Evolutionary conservation across 2,888 invertebrate species (phyloP).

Genomic region (Microplitis deprimator): DNA sequence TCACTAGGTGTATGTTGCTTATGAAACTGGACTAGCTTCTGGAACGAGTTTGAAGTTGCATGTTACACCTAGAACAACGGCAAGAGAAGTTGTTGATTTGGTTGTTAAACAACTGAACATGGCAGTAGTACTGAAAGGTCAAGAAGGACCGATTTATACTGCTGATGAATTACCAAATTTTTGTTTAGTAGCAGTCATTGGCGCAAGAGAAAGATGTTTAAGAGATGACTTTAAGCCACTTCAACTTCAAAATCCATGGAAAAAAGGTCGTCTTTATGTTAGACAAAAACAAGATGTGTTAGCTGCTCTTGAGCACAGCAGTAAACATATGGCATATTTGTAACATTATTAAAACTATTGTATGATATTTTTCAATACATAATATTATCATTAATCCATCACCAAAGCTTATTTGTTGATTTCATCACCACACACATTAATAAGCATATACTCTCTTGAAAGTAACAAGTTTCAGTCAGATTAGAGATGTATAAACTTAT

Average conservation of each 20-base stretch:
- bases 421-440: not conserved
- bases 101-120: conserved; percentile 96
- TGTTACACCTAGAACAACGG: conserved; percentile 93
- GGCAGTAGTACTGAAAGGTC: conserved; percentile 89
- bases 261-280: conserved; percentile 93
- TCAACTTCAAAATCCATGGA: conserved; percentile 96
- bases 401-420: not conserved
- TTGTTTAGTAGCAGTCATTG: conserved; percentile 95
- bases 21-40: conserved; percentile 93
- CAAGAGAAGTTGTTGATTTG: conserved; percentile 94
- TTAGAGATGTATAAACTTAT: too few relatives aligned
- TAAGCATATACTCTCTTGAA: too few relatives aligned
- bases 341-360: conserved; percentile 51
- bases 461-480: too few relatives aligned
- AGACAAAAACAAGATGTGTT: conserved; percentile 91
- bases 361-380: not conserved
- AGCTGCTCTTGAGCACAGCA: conserved; percentile 90
- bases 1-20: conserved; percentile 93
- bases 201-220: conserved; percentile 93
- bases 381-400: not conserved
- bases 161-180: conserved; percentile 89
- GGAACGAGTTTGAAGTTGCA: conserved; percentile 95
- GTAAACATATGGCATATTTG: conserved; percentile 81
- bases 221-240: conserved; percentile 95
- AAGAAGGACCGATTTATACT: conserved; percentile 88